Conservation (phyloP, 2,888 invertebrate genomes). For the Idaea dimidiata region DNA sequence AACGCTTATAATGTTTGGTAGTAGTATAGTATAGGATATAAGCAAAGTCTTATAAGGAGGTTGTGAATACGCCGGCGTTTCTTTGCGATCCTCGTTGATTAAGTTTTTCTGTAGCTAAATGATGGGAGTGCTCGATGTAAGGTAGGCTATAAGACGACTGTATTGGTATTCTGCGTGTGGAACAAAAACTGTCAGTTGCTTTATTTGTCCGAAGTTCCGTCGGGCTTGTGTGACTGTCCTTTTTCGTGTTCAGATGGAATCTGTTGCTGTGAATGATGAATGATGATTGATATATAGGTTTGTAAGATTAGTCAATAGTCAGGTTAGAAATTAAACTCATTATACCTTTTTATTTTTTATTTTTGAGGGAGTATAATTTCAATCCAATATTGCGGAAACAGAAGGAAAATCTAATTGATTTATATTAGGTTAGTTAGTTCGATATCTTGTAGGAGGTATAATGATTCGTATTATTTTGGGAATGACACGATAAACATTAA, state of each 20-base stretch:
- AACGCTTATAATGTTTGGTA: not conserved
- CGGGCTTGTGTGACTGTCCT: not conserved
- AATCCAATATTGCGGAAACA: no score
- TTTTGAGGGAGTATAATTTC: no score
- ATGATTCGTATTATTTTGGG: no score
- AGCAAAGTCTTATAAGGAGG: not conserved
- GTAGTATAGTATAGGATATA: not conserved
- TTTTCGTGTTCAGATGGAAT: not conserved
- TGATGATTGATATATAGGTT: not conserved
- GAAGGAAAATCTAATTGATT: no score
- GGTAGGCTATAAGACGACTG: not conserved
- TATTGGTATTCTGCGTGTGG: not conserved
- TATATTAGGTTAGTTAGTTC: no score
- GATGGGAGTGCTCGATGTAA: not conserved
- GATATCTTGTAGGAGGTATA: no score
- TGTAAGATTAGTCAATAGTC: no score
- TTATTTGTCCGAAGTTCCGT: not conserved
- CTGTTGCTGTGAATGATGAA: not conserved
- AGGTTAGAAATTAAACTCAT: no score
- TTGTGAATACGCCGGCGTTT: not conserved
- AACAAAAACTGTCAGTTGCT: not conserved
- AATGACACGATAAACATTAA: no score
- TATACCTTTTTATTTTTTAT: no score
- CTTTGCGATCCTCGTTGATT: not conserved
- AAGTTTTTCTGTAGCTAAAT: not conserved